A percentile compares a stretch with the other conserved stretches of the same genome.
These are phyloP conservation scores for Amblyopsis hoosieri DNA, from an alignment of 2,797 vertebrate species.

Conservation along the genomic window DNA sequence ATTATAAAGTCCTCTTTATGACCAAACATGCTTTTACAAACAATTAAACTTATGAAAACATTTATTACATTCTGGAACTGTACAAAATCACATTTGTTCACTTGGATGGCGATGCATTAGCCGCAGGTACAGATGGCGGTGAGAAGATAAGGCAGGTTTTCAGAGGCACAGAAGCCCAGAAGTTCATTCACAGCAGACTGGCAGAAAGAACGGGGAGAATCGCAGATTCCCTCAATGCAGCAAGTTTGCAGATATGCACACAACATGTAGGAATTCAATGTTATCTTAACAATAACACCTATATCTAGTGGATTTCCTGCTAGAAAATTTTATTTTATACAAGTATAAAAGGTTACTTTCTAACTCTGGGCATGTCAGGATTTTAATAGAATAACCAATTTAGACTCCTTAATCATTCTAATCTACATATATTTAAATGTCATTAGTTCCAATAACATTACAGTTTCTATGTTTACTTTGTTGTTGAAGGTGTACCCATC, in stretches of 20 bases:
- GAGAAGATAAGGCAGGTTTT: constrained; percentile 59
- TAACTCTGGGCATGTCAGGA: too few species aligned
- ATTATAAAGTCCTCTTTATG: constrained; percentile 33
- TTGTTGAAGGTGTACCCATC: not conserved
- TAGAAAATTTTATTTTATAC: constrained; percentile 14
- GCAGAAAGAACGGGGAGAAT: constrained; percentile 24
- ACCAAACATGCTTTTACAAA: constrained; percentile 9
- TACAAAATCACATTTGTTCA: constrained; percentile 76
- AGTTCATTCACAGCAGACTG: constrained; percentile 48
- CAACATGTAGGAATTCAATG: not conserved
- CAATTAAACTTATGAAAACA: constrained; percentile 63
- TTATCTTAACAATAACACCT: constrained; percentile 23
- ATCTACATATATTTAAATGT: too few species aligned
- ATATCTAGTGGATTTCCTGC: constrained; percentile 23
- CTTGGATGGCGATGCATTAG: constrained; percentile 55
- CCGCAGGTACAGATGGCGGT: constrained; percentile 46
- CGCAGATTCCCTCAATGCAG: constrained; percentile 33
- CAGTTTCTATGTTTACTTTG: not conserved
- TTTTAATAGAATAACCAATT: too few species aligned
- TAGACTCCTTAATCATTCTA: too few species aligned
- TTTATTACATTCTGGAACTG: constrained; percentile 77
- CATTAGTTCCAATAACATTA: too few species aligned
- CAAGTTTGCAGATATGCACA: constrained; percentile 28
- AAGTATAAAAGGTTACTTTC: not conserved
- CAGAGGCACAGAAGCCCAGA: constrained; percentile 47